phyloP scores from a whole-genome alignment of 2,797 vertebrate genomes.

The Pseudocheirus occidentalis region DNA sequence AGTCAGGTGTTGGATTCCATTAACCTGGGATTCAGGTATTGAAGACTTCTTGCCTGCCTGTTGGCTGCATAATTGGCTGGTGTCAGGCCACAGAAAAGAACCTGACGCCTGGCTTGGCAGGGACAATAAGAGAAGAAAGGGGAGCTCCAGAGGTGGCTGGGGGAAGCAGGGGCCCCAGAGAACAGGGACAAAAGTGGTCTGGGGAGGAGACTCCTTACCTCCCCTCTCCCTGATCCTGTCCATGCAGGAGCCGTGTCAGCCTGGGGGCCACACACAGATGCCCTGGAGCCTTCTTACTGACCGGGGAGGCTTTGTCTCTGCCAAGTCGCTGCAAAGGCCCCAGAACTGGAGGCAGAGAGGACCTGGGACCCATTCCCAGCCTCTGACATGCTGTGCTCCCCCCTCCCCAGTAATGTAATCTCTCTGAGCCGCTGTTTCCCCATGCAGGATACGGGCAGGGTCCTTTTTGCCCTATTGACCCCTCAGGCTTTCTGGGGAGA shows the following conservation, averaged over 20 bases:
- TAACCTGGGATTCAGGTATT: conserved; percentile 84
- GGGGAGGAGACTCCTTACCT: conserved; percentile 77
- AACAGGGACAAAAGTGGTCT: conserved; percentile 81
- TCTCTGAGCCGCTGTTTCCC: neutral
- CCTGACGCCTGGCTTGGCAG: conserved; percentile 85
- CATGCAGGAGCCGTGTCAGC: conserved; percentile 73
- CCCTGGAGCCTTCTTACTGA: conserved; percentile 69
- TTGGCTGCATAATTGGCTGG: conserved; percentile 82
- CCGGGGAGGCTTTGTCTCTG: conserved; percentile 69
- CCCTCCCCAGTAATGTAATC: neutral
- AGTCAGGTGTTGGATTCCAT: conserved; percentile 83
- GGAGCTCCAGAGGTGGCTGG: conserved; percentile 78
- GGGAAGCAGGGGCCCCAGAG: conserved; percentile 83
- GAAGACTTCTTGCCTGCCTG: conserved; percentile 80
- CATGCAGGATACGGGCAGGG: neutral
- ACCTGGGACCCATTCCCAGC: neutral
- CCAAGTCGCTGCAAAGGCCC: neutral
- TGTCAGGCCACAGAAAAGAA: conserved; percentile 87
- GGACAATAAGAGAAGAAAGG: conserved; percentile 89
- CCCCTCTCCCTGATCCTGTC: conserved; percentile 75
- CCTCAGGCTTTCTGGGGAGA: neutral
- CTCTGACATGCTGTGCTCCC: too few species aligned
- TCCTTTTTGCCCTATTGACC: neutral
- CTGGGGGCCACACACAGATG: conserved; percentile 76
- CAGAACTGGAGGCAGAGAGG: neutral